Conservation (phyloP, 2,113 vertebrate genomes). For the Sporophila hypoxantha region DNA sequence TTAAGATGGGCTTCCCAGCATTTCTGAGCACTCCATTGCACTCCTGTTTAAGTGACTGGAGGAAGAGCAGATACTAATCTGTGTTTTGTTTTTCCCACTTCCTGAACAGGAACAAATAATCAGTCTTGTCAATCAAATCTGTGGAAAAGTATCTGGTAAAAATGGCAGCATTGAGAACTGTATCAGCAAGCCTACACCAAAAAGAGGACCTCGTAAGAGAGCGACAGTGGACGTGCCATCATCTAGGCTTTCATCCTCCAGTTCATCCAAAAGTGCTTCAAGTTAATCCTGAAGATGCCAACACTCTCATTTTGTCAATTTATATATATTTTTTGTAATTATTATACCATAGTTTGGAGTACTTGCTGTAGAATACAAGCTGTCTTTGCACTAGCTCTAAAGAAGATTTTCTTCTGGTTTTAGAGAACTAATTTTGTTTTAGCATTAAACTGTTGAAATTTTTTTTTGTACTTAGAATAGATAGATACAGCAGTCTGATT, state of each 20-base stretch:
- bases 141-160: constrained; percentile 86
- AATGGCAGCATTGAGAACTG: constrained; percentile 79
- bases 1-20: background rate
- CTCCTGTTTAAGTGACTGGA: background rate
- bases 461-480: constrained; percentile 81
- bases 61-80: background rate
- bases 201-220: constrained; percentile 92
- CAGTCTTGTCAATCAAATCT: constrained; percentile 94
- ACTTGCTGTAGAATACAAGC: constrained; percentile 90
- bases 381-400: constrained; percentile 99
- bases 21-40: background rate
- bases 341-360: constrained; percentile 89
- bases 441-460: constrained; percentile 88
- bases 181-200: constrained; percentile 84
- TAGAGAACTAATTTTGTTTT: constrained; percentile 85
- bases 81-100: background rate
- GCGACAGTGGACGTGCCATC: constrained; percentile 88
- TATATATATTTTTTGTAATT: constrained; percentile 81
- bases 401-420: constrained; percentile 93
- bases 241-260: constrained; percentile 84
- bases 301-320: constrained; percentile 68
- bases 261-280: constrained; percentile 85
- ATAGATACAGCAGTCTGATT: constrained; percentile 74
- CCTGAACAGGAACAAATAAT: constrained; percentile 89
- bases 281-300: constrained; percentile 82